These are phyloP conservation scores for Scaeva pyrastri DNA, from an alignment of 2,888 invertebrate genomes.

Conservation along the genomic window DNA sequence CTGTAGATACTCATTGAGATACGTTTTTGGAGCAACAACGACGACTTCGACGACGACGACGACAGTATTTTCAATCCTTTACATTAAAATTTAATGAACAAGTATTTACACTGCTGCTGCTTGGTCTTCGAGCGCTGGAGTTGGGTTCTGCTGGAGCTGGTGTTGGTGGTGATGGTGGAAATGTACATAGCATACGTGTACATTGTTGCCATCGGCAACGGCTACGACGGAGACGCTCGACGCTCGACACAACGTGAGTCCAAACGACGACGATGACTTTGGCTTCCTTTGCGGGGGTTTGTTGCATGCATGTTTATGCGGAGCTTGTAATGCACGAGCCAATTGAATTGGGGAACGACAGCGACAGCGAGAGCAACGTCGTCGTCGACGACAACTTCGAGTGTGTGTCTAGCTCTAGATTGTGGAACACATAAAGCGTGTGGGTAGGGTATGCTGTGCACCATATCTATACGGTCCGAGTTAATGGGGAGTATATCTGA, in stretches of 20 bases:
- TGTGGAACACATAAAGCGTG: constrained; percentile 15
- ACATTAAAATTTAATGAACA: constrained; percentile 74
- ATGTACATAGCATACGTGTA: neutral
- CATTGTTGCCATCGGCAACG: constrained; percentile 16
- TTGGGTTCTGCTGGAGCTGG: neutral
- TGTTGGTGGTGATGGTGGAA: neutral
- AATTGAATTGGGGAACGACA: constrained; percentile 69
- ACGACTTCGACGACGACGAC: constrained; percentile 30
- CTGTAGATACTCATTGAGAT: constrained; percentile 32
- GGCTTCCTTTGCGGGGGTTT: constrained; percentile 50
- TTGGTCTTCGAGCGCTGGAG: constrained; percentile 11
- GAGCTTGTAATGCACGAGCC: constrained; percentile 75
- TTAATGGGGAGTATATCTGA: constrained; percentile 66
- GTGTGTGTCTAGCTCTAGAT: constrained; percentile 34
- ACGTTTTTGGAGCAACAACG: constrained; percentile 53
- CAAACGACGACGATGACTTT: constrained; percentile 20
- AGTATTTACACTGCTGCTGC: constrained; percentile 57
- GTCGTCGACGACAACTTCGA: constrained; percentile 29
- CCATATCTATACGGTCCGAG: neutral
- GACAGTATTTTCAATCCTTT: constrained; percentile 70
- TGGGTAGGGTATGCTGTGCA: neutral
- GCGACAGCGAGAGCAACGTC: constrained; percentile 32
- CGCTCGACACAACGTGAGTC: constrained; percentile 3
- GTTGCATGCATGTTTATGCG: constrained; percentile 56
- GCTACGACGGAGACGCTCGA: constrained; percentile 6